These are phyloP conservation scores for Oplegnathus fasciatus DNA, from an alignment of 2,113 vertebrate species.

Conservation along the genomic window DNA sequence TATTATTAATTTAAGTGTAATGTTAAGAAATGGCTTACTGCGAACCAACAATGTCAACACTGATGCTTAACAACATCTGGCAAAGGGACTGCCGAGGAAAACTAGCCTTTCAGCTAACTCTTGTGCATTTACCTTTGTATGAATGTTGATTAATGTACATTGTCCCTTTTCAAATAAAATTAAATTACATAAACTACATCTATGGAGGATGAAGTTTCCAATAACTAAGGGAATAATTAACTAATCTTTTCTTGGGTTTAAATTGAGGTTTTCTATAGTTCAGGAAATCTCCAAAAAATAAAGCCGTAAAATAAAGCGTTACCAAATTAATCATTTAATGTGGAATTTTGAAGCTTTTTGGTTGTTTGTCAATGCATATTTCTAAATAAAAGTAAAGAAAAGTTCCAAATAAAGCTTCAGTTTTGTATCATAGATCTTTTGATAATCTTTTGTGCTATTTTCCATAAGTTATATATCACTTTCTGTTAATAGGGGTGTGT, in stretches of 20 bases:
- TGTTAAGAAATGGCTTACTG: no score
- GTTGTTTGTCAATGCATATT: not conserved
- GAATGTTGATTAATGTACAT: no score
- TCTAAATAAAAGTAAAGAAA: not conserved
- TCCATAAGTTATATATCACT: not conserved
- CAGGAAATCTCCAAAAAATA: not conserved
- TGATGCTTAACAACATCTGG: no score
- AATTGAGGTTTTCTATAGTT: not conserved
- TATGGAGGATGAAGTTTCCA: not conserved
- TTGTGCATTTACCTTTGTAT: no score
- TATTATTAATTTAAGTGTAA: no score
- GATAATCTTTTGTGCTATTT: not conserved
- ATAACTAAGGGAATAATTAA: not conserved
- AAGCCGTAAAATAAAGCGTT: not conserved
- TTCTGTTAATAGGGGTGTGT: not conserved
- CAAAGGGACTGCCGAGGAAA: no score
- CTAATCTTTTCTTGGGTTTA: not conserved
- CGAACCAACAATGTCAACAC: no score
- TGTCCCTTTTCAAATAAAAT: no score
- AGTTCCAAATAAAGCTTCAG: not conserved
- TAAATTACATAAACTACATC: no score
- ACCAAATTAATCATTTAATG: not conserved
- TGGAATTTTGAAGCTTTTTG: not conserved
- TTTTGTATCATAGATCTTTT: not conserved
- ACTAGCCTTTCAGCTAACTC: no score